These are phyloP conservation scores for Chrosomus eos DNA, from an alignment of 2,797 vertebrate genomes.

Conservation along the genomic window DNA sequence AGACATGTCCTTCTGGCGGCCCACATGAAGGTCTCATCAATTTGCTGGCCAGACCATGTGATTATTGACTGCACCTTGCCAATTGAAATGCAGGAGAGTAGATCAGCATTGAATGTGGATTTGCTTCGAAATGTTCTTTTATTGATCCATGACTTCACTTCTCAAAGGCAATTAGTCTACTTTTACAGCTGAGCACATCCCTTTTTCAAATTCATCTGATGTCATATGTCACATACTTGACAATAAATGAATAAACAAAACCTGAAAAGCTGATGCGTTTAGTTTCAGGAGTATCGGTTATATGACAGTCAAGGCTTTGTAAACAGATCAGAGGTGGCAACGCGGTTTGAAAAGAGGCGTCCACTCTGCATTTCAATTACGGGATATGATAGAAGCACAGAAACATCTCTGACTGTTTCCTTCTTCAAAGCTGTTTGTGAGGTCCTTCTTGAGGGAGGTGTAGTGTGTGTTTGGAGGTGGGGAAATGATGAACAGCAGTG, in stretches of 20 bases:
- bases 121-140: slow-evolving; percentile 22
- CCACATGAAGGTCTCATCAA: slow-evolving; percentile 2
- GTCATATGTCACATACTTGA: not conserved
- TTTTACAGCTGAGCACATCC: not conserved
- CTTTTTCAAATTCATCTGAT: not conserved
- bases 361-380: slow-evolving; percentile 66
- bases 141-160: slow-evolving; percentile 13
- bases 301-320: slow-evolving; percentile 1
- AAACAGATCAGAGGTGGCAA: slow-evolving; percentile 22
- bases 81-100: slow-evolving; percentile 20
- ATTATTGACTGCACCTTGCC: slow-evolving; percentile 30
- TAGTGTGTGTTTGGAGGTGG: not conserved
- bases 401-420: not conserved
- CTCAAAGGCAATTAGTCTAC: slow-evolving; percentile 26
- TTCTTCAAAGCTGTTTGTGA: slow-evolving; percentile 6
- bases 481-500: slow-evolving; percentile 19
- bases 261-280: not conserved
- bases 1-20: not conserved
- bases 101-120: slow-evolving; percentile 27
- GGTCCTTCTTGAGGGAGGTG: not conserved
- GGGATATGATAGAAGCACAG: slow-evolving; percentile 47
- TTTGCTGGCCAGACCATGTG: slow-evolving; percentile 2
- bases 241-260: slow-evolving; percentile 7
- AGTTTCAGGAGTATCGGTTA: slow-evolving; percentile 1
- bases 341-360: not conserved